A percentile compares a stretch with the other conserved stretches of the same genome.
Conservation (phyloP, 2,113 vertebrate genomes). For the Anguilla rostrata region DNA sequence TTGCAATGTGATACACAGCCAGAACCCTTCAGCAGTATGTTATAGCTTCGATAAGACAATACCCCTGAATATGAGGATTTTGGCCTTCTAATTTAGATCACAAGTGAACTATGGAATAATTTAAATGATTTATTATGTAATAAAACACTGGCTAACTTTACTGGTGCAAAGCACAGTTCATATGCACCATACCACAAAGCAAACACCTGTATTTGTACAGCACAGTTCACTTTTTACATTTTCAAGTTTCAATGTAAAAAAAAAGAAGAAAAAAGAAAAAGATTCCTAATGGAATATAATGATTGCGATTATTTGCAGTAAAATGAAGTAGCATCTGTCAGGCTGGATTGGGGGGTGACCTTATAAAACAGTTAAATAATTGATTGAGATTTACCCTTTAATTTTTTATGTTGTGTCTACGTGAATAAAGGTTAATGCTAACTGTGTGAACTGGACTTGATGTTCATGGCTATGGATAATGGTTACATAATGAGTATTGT, state of each 20-base stretch:
- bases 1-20: neutral
- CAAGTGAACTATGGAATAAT: neutral
- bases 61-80: neutral
- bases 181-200: no score
- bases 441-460: no score
- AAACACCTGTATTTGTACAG: neutral
- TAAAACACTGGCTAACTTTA: neutral
- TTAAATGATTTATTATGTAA: neutral
- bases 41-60: neutral
- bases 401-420: no score
- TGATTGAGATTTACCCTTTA: no score
- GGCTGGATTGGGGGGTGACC: neutral
- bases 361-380: no score
- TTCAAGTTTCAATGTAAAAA: no score
- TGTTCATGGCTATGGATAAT: no score
- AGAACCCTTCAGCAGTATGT: neutral
- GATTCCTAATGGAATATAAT: no score
- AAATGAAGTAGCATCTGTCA: neutral
- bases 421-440: no score
- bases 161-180: neutral
- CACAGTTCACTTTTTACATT: no score
- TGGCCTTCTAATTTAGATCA: neutral
- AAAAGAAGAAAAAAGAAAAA: no score
- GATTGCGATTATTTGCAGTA: neutral
- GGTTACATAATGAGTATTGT: no score